Evolutionary conservation across 2,888 invertebrate species (phyloP).

Genomic region (Calameuta idolon): DNA sequence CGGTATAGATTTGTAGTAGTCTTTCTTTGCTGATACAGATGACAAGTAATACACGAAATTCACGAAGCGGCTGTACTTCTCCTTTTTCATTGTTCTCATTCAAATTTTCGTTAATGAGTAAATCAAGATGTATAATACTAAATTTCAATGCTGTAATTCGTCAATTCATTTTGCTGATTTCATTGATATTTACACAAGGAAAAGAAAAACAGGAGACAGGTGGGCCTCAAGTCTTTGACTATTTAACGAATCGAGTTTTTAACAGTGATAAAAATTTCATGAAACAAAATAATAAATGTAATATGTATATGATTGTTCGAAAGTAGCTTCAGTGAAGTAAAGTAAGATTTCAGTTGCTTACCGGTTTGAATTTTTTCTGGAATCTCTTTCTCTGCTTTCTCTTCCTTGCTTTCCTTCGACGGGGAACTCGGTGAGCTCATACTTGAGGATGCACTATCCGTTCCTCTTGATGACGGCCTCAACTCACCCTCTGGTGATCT

Average conservation of each 20-base stretch:
- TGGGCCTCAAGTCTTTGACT: background rate
- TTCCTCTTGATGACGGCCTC: conserved; percentile 54
- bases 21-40: background rate
- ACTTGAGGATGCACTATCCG: conserved; percentile 60
- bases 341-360: conserved; percentile 30
- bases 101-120: background rate
- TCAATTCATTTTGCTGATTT: background rate
- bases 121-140: background rate
- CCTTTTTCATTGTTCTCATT: background rate
- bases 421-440: conserved; percentile 63
- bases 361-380: conserved; percentile 61
- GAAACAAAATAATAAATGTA: conserved; percentile 7
- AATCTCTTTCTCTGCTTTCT: conserved; percentile 61
- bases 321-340: background rate
- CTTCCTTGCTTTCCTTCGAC: conserved; percentile 62
- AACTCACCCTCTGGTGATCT: conserved; percentile 58
- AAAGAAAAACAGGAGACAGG: background rate
- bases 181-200: background rate
- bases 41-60: background rate
- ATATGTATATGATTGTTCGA: conserved; percentile 9
- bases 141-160: too few relatives aligned
- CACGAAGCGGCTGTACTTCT: background rate
- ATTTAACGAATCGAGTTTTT: background rate
- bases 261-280: background rate
- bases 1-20: conserved; percentile 12